Evolutionary conservation across 2,888 invertebrate genomes (phyloP), one percentile per base, ranked within the genome.

Genomic region (Tridacna gigas): DNA sequence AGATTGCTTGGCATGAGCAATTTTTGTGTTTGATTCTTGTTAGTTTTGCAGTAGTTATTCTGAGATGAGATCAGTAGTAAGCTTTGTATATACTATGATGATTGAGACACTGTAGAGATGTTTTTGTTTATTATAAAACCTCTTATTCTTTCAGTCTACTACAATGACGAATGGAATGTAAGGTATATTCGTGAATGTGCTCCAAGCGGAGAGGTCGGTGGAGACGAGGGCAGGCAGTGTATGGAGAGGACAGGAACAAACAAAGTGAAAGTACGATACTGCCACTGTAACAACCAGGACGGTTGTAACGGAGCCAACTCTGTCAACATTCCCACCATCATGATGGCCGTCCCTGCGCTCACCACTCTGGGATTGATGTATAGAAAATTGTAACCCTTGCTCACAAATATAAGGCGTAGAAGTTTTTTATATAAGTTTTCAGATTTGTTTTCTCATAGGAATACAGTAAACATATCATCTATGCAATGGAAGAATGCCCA

Each of bases 161-260:
- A 93, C 80, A 94, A 94, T 74, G 94, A 94, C 61, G 87, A 91
- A 28, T 95, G 94, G 94, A 92, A 94, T 61, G 89, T 93, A 3
- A 90, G 95, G 22, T 95, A 94, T 86, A 93, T 95, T 71, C 91
- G 95, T 11, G 94, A 95, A 90, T 95, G 95, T 90, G 95, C 95
- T 0, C 73, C 80, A n/a, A 73, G 82, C 26, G 95, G 95, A 1
- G 93, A 92, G 45, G 91, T 95, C 9, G 95, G 95, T 0, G 90
- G 84, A 7, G 91, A 91, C 22, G 93, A 94, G 61, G 95, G 95
- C 5, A 91, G 94, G 13, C 90, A 91, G 84, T 95, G 95, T 83
- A 89, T 92, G 79, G 95, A 95, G 77, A 89, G 94, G 56, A 90
- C 92, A 37, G 95, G 95, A 18, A 94, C 94, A 22, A 94, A 92